Percentiles rank a stretch among this genome's conserved stretches.
Evolutionary conservation across 2,888 invertebrate genomes (phyloP).

Genomic region (Drosophila neotestacea): DNA sequence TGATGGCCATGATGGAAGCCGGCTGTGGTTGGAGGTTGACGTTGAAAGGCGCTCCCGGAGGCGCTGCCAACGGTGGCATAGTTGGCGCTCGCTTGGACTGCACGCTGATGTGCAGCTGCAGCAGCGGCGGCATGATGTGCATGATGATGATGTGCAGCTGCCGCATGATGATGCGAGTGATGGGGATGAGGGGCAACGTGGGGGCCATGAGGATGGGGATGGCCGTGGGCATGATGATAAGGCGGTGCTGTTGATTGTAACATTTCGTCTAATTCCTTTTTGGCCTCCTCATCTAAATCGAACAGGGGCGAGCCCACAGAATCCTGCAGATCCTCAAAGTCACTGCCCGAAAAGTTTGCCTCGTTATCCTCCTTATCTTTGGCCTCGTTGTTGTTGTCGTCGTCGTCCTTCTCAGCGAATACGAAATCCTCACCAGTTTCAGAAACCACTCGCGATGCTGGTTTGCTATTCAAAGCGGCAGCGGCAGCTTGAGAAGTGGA

Average conservation of each 20-base stretch:
- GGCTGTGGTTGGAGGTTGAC: conserved; percentile 74
- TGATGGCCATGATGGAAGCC: conserved; percentile 84
- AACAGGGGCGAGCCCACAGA: conserved; percentile 83
- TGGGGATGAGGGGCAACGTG: conserved; percentile 53
- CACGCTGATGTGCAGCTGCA: conserved; percentile 67
- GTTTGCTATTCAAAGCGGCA: conserved; percentile 53
- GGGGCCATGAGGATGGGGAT: conserved; percentile 49
- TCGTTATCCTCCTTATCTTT: conserved; percentile 33
- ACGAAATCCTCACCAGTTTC: conserved; percentile 67
- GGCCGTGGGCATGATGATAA: conserved; percentile 72
- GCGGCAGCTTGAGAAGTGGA: conserved; percentile 82
- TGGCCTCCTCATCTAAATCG: conserved; percentile 85
- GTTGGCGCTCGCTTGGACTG: conserved; percentile 72
- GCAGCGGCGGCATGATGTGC: conserved; percentile 61
- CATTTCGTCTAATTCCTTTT: conserved; percentile 85
- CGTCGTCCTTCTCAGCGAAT: conserved; percentile 14
- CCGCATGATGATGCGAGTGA: conserved; percentile 68
- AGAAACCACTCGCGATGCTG: conserved; percentile 41
- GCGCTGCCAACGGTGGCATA: conserved; percentile 81
- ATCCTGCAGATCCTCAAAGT: conserved; percentile 79
- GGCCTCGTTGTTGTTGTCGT: conserved; percentile 24
- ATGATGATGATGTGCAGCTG: conserved; percentile 66
- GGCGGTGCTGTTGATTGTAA: conserved; percentile 84
- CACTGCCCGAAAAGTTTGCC: conserved; percentile 44
- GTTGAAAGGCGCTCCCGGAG: conserved; percentile 83